These are phyloP conservation scores for Calliopsis andreniformis DNA, from an alignment of 1,140 invertebrate species.

Conservation along the genomic window DNA sequence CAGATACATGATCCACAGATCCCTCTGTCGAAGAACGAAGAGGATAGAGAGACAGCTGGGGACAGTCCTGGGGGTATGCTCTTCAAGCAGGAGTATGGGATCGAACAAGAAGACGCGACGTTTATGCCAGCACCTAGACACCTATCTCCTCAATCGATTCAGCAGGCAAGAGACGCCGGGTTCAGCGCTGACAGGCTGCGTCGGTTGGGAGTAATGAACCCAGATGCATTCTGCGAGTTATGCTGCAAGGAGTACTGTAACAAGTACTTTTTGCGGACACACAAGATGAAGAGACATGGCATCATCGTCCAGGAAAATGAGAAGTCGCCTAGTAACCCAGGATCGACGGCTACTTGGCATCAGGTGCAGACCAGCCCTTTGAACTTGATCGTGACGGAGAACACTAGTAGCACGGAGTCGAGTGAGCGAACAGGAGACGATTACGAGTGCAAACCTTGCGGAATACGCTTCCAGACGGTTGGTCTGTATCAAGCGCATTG, in stretches of 20 bases:
- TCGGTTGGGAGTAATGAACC: conserved; percentile 90
- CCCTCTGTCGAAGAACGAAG: conserved; percentile 45
- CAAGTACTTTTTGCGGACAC: conserved; percentile 95
- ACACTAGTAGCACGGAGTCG: conserved; percentile 68
- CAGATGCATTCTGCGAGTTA: conserved; percentile 95
- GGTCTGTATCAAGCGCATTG: conserved; percentile 82
- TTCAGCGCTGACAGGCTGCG: conserved; percentile 87
- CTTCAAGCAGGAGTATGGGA: conserved; percentile 77
- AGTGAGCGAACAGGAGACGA: conserved; percentile 74
- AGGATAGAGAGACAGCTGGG: conserved; percentile 43
- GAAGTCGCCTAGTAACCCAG: conserved; percentile 76
- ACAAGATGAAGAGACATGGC: conserved; percentile 93
- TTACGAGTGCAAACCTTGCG: conserved; percentile 82
- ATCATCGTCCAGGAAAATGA: conserved; percentile 84
- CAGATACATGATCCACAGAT: conserved; percentile 54
- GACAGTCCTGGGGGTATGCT: conserved; percentile 74
- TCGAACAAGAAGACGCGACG: conserved; percentile 83
- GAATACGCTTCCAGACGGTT: conserved; percentile 82
- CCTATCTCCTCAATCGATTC: conserved; percentile 84
- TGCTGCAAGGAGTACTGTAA: conserved; percentile 98
- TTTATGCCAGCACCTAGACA: conserved; percentile 83
- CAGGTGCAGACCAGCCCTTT: conserved; percentile 84
- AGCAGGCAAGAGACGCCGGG: conserved; percentile 84
- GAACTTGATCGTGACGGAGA: conserved; percentile 84
- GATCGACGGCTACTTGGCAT: conserved; percentile 78